Evolutionary conservation across 2,113 vertebrate genomes (phyloP), one percentile per base, ranked within the genome.

Genomic region (Petromus typicus): DNA sequence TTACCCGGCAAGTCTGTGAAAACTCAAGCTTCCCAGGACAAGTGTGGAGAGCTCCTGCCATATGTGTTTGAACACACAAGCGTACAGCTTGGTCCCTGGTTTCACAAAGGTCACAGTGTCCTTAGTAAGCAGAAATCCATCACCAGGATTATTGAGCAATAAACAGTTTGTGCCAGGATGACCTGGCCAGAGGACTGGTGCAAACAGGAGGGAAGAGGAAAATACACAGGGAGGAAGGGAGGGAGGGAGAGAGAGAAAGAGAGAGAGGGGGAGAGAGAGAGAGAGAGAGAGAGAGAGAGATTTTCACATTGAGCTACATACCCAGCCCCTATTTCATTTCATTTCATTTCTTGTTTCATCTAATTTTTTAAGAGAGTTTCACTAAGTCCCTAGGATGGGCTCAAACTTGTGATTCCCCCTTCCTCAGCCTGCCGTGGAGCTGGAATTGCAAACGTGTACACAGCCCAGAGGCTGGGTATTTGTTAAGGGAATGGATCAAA

Each of bases 101-200:
- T 71, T 80, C 48, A 73, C 61, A 89, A 67, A 59, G 87, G 40
- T 48, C 32, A 23, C 63, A n/a, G 66, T 54, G 86, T 88, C 56
- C 91, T 86, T 73, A 32, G 25, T 3, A 27, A 84, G 89, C 81
- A 83, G 81, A 88, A 96, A 63, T 91, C 63, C 61, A 56, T 90
- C 67, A 27, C 59, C 78, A 90, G 67, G 76, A 63, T 73, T 30
- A 63, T 9, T 86, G 89, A 79, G 67, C 48, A 95, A 83, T 30
- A 76, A 64, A 34, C 6, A 57, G 67, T 80, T 87, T 43, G 30
- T 64, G 67, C 73, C 90, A 69, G 67, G 23, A 16, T 48, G 34
- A 61, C 86, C 56, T 17, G 51, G 37, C 75, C 30, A 71, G 0
- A 3, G 48, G 20, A 34, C 54, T 32, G 51, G 57, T 48, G 56